Evolutionary conservation across 2,797 vertebrate genomes (phyloP).

Genomic region (Hippocampus kuda): DNA sequence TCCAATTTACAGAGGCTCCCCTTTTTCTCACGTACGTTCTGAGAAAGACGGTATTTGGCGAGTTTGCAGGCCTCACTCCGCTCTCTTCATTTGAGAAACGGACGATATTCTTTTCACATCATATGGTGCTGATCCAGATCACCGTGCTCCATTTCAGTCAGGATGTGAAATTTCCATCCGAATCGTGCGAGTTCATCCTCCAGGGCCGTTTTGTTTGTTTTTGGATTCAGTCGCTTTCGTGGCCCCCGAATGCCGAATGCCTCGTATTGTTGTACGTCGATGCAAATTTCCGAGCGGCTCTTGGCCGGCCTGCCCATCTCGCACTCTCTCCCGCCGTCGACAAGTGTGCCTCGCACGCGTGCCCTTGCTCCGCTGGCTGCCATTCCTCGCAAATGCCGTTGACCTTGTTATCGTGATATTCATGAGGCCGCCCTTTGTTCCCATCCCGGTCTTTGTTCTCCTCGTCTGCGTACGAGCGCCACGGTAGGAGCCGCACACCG

Average conservation of each 20-base stretch:
- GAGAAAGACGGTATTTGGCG: no score
- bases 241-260: neutral
- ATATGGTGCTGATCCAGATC: no score
- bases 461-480: neutral
- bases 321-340: neutral
- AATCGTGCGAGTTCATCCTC: neutral
- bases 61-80: no score
- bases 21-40: no score
- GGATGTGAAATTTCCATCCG: neutral
- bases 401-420: slow-evolving; percentile 7
- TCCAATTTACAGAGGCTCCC: no score
- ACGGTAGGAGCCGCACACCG: neutral
- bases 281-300: neutral
- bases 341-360: neutral
- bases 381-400: neutral
- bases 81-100: no score
- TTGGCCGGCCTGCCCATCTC: neutral
- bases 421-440: slow-evolving; percentile 5
- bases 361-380: neutral
- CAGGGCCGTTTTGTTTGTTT: neutral
- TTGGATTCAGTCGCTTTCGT: neutral
- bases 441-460: neutral
- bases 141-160: no score
- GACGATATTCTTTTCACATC: no score
- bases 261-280: neutral